Conservation (phyloP, 1,140 invertebrate genomes). For the Agrilus planipennis region DNA sequence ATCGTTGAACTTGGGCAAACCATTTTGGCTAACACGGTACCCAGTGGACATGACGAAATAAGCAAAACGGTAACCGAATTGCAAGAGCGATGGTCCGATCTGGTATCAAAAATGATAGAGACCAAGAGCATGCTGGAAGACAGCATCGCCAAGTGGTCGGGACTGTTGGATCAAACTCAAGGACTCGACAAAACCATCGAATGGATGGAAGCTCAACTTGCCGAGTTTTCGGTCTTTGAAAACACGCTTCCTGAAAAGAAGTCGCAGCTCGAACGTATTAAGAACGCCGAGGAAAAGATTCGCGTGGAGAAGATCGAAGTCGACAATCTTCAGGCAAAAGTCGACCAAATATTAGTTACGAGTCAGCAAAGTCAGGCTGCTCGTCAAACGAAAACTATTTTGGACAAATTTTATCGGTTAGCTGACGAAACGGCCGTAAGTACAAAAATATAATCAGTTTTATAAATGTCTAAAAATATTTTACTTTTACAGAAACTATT, state of each 20-base stretch:
- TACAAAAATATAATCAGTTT: slow-evolving; percentile 3
- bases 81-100: slow-evolving; percentile 80
- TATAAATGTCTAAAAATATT: no score
- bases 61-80: slow-evolving; percentile 70
- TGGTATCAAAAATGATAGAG: slow-evolving; percentile 81
- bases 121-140: slow-evolving; percentile 81
- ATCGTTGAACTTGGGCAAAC: slow-evolving; percentile 80
- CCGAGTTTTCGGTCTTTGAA: slow-evolving; percentile 64
- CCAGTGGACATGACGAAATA: slow-evolving; percentile 73
- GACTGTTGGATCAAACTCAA: slow-evolving; percentile 77
- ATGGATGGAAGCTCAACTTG: slow-evolving; percentile 57
- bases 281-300: slow-evolving; percentile 77
- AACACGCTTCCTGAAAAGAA: slow-evolving; percentile 74
- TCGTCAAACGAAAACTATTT: slow-evolving; percentile 69
- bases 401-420: slow-evolving; percentile 67
- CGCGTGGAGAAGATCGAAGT: slow-evolving; percentile 87
- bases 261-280: slow-evolving; percentile 71
- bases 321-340: slow-evolving; percentile 74
- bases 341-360: slow-evolving; percentile 75
- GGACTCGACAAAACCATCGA: slow-evolving; percentile 71
- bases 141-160: slow-evolving; percentile 79
- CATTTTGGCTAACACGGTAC: slow-evolving; percentile 86
- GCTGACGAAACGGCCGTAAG: slow-evolving; percentile 53
- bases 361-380: slow-evolving; percentile 73
- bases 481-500: slow-evolving; percentile 48